These are phyloP conservation scores for Corydoras sp. DNA, from an alignment of 2,113 vertebrate species.

Conservation along the genomic window DNA sequence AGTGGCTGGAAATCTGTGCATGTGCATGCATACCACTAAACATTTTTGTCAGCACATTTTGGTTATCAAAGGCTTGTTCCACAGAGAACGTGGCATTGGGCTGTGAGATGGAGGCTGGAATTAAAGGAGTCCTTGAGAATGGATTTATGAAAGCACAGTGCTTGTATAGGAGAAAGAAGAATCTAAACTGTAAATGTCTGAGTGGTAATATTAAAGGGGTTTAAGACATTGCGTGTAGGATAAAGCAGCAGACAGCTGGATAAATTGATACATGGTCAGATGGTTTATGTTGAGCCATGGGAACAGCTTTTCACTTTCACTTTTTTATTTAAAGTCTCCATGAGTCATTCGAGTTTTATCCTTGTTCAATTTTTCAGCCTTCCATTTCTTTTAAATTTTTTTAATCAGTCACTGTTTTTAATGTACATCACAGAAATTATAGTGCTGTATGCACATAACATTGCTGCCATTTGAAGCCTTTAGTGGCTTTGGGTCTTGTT, in stretches of 20 bases:
- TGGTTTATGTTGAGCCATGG: slow-evolving; percentile 46
- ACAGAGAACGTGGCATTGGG: slow-evolving; percentile 37
- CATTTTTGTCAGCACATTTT: slow-evolving; percentile 70
- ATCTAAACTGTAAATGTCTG: slow-evolving; percentile 47
- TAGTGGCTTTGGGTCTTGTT: slow-evolving; percentile 81
- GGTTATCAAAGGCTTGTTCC: slow-evolving; percentile 77
- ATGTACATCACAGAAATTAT: slow-evolving; percentile 84
- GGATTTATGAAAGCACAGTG: background rate
- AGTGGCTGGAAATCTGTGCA: slow-evolving; percentile 70
- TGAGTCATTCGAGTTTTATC: slow-evolving; percentile 80
- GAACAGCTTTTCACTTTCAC: slow-evolving; percentile 78
- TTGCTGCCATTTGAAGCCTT: slow-evolving; percentile 79
- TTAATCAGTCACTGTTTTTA: slow-evolving; percentile 80
- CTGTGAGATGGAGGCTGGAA: slow-evolving; percentile 39
- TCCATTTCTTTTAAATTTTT: slow-evolving; percentile 48
- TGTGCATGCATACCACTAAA: slow-evolving; percentile 81
- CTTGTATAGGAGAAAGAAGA: background rate
- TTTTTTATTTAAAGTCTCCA: slow-evolving; percentile 63
- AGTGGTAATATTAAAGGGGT: slow-evolving; percentile 39
- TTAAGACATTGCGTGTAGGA: slow-evolving; percentile 56
- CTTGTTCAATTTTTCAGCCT: slow-evolving; percentile 76
- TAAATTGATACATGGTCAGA: slow-evolving; percentile 41
- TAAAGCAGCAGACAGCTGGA: slow-evolving; percentile 39
- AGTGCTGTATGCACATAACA: slow-evolving; percentile 91
- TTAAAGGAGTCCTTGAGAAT: background rate